phyloP scores from a whole-genome alignment of 2,888 invertebrate species.

The Serripes groenlandicus region DNA sequence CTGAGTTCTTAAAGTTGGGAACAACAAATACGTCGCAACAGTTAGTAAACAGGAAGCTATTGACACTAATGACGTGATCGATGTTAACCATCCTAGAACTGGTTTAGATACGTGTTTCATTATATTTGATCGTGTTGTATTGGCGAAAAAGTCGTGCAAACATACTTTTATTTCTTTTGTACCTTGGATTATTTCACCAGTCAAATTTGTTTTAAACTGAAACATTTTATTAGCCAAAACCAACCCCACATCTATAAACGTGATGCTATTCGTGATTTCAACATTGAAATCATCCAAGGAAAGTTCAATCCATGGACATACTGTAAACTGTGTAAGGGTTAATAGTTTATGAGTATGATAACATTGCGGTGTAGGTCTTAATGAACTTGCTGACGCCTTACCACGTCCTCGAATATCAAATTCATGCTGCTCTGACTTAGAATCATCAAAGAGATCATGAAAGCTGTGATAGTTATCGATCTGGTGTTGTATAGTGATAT shows the following conservation, averaged over 20 bases:
- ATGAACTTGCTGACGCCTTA: not conserved
- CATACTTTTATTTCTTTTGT: not conserved
- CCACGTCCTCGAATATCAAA: not conserved
- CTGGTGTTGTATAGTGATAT: not conserved
- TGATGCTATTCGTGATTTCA: not conserved
- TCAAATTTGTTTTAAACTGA: not conserved
- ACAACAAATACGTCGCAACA: not conserved
- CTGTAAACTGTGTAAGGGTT: not conserved
- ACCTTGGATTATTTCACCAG: not conserved
- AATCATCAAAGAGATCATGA: not conserved
- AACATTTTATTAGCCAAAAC: not conserved
- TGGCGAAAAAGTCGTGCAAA: not conserved
- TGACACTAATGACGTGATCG: constrained; percentile 1
- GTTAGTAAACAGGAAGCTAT: not conserved
- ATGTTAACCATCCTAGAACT: not conserved
- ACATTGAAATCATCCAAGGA: not conserved
- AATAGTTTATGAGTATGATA: not conserved
- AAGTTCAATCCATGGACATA: constrained; percentile 1
- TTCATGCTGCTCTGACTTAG: not conserved
- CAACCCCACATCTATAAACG: not conserved
- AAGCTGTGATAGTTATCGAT: not conserved
- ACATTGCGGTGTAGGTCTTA: not conserved
- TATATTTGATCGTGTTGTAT: no score
- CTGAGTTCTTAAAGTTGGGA: not conserved
- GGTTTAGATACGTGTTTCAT: not conserved